Evolutionary conservation across 1,140 invertebrate species (phyloP).

Genomic region (Penaeus chinensis): DNA sequence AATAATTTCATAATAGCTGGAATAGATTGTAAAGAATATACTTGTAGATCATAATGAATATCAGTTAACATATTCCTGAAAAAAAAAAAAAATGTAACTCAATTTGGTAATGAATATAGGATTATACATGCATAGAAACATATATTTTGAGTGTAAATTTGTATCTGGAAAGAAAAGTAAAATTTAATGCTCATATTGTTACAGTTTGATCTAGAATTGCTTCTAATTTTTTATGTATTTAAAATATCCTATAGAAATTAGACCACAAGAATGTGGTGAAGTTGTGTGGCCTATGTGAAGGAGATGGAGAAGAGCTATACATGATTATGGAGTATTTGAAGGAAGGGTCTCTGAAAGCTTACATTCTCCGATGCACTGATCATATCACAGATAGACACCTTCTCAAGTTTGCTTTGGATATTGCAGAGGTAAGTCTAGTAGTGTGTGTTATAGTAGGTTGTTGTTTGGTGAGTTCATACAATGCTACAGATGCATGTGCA

Average conservation of each 20-base stretch:
- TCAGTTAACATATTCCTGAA: too few relatives aligned
- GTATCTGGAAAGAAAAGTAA: too few relatives aligned
- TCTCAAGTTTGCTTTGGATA: slow-evolving; percentile 81
- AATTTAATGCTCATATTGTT: neutral
- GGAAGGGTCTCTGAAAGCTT: too few relatives aligned
- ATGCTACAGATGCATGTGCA: too few relatives aligned
- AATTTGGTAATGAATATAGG: too few relatives aligned
- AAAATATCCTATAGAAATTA: slow-evolving; percentile 72
- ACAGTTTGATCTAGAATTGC: neutral
- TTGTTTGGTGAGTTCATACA: too few relatives aligned
- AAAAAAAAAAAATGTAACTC: too few relatives aligned
- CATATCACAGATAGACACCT: slow-evolving; percentile 74
- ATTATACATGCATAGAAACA: too few relatives aligned
- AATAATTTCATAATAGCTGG: too few relatives aligned
- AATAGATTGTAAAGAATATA: too few relatives aligned
- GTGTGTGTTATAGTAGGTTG: neutral
- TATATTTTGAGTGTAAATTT: too few relatives aligned
- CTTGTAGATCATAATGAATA: too few relatives aligned
- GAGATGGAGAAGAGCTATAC: slow-evolving; percentile 78
- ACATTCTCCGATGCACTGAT: slow-evolving; percentile 70
- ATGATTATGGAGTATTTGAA: slow-evolving; percentile 88
- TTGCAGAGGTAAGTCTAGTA: slow-evolving; percentile 74
- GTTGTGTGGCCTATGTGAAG: slow-evolving; percentile 80
- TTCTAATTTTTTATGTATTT: neutral
- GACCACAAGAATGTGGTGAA: slow-evolving; percentile 88